phyloP scores from a whole-genome alignment of 2,888 invertebrate genomes.

The Physocephala rufipes region DNA sequence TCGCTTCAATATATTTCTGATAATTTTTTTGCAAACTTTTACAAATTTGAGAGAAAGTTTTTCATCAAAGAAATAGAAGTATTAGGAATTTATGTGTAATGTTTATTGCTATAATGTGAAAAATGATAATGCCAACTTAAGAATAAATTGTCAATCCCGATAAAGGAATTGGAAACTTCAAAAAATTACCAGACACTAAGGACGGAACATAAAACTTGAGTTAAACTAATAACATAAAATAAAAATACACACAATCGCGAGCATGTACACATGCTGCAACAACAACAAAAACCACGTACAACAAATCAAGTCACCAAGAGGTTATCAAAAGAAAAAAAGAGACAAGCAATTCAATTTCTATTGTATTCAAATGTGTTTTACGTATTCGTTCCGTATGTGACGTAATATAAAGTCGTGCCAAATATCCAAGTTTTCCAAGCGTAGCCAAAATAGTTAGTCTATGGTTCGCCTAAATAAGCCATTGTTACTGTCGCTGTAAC shows the following conservation, averaged over 20 bases:
- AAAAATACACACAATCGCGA: not conserved
- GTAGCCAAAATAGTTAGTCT: not conserved
- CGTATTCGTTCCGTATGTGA: conserved; percentile 23
- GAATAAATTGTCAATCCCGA: not conserved
- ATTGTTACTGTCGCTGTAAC: no score
- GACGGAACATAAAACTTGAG: not conserved
- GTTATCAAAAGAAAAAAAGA: conserved; percentile 38
- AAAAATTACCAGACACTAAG: not conserved
- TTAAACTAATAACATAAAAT: not conserved
- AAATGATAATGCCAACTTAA: not conserved
- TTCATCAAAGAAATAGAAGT: no score
- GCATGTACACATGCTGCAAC: no score
- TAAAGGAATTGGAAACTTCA: conserved; percentile 1
- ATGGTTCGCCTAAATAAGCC: no score
- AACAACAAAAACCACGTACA: conserved; percentile 8
- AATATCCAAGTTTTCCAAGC: conserved; percentile 13
- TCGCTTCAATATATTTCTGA: not conserved
- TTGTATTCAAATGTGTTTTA: conserved; percentile 33
- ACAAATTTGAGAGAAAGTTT: no score
- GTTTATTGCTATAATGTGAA: not conserved
- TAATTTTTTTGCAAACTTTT: no score
- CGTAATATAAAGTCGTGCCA: conserved; percentile 3
- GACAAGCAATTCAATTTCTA: conserved; percentile 33
- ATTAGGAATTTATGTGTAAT: no score
- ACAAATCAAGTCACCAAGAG: conserved; percentile 40